Evolutionary conservation across 2,888 invertebrate species (phyloP), one percentile per base, ranked within the genome.

Genomic region (Abrostola triplasia): DNA sequence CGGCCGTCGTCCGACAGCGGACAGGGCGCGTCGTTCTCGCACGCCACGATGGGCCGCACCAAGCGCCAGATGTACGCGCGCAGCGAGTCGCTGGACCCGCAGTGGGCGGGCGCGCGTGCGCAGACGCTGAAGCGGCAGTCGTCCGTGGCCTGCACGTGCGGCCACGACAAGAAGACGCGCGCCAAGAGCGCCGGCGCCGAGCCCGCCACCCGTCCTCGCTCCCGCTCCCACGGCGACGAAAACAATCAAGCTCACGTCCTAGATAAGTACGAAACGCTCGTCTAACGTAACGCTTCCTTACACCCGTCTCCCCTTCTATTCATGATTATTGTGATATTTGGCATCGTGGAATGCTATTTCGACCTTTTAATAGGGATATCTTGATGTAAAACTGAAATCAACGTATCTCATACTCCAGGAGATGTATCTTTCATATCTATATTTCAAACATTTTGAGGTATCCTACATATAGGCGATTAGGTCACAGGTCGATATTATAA

Each of bases 241-340:
- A 86, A 86, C 72, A 84, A 86, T 48, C 90, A 89, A 68, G 84
- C 83, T 13, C 92, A 94, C 69, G 94, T 95, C 51, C 90, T 95
- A 38, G 95, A 95, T 74, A 95, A 95, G 81, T 95, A 95, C 73
- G 95, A 95, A 77, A 95, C 95, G 24, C 90, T 95, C 63, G 95
- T 95, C 50, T 94, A 92, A 85, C 77, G 60, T 24, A 54, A 12
- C 59, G 42, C 49, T 52, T 55, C 38, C n/a, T 11, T 53, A 44
- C 52, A n/a, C 38, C 10, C 55, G 44, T 48, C 69, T 57, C 51
- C 12, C 56, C 50, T 58, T 59, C 67, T 59, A 53, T 56, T 66
- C 67, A 59, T 64, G 52, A 66, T 67, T 64, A 77, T 77, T 83
- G 83, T 82, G 74, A 77, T 83, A 86, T 80, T 80, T 77, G 72